Evolutionary conservation across 2,113 vertebrate genomes (phyloP), one percentile per base, ranked within the genome.

Genomic region (Barnardius zonarius): DNA sequence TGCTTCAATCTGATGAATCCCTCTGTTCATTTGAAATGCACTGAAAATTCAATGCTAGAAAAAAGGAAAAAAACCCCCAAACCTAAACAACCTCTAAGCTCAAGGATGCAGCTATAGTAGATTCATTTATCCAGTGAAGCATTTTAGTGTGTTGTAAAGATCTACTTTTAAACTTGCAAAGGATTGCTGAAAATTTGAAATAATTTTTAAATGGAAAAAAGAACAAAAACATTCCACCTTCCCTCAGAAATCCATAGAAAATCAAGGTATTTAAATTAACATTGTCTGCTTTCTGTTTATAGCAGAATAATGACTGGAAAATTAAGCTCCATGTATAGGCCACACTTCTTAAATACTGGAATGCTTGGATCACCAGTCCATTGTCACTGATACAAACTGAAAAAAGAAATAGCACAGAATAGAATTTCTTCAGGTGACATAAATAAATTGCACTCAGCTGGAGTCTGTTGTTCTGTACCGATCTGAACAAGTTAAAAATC

Each of bases 61-160:
- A 80, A 83, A 79, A 35, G 6, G 0, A 7, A 25, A 63, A 30
- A 1, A 25, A 22, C 0, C 0, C 0, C 3, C 13, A 25, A 35
- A 11, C 7, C 4, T 22, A 63, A 70, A 31, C 7, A 52, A 23
- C 15, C 4, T 59, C 25, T 61, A 68, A 92, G 72, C 3, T 6
- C 18, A 54, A 2, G 0, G 44, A 41, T 44, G 6, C 9, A 39
- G 9, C 62, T 69, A 30, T 4, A 79, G 13, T 33, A 55, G 13
- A 43, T 39, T 81, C 6, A 43, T 73, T 83, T 24, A 66, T 51
- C 30, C 33, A 61, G 15, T 46, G 33, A 66, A 7, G 2, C 6
- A 33, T 55, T 86, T 79, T 22, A 59, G 3, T 44, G 12, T 83
- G 80, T 83, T 55, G 4, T 69, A 61, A 84, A 51, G 4, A 27